Evolutionary conservation across 1,140 invertebrate genomes (phyloP), one percentile per base, ranked within the genome.

Genomic region (Bombus breviceps): DNA sequence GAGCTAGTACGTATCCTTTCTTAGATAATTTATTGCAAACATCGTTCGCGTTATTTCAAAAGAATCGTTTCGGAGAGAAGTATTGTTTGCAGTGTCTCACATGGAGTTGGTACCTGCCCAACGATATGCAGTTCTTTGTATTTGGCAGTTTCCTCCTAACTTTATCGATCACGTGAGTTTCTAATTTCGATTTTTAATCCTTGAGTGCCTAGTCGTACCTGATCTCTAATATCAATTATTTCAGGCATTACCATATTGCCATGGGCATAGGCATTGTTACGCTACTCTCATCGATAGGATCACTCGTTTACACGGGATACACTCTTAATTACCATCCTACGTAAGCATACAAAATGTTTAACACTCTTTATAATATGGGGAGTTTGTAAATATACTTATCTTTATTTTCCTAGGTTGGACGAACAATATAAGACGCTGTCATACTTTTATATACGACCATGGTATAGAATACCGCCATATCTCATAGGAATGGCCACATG

Each of bases 81-180:
- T n/a, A 32, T 71, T 79, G 80, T 37, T 89, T 86, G 32, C 88
- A 97, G 97, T 98, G 98, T 90, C 95, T 98, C 94, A 96, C 96
- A 10, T 98, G 97, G 97, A 97, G 97, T 39, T 98, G 98, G 98
- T 98, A 98, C 90, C 90, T 98, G 68, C 96, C 97, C 28, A 97
- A 97, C 82, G 98, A 98, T 92, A 98, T 97, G 96, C 97, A 98
- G 94, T 97, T 97, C 91, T 98, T 97, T 90, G 91, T 97, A 12
- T 92, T 98, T 79, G 94, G 41, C 62, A 93, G 93, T 1, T 88
- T 95, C 28, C 75, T 97, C 0, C 87, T 97, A 25, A 94, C 96
- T n/a, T 83, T 96, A 12, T 96, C 96, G 47, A 94, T 94, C 39
- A 94, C 94, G 96, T 97, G 93, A 95, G 94, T 93, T 81, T 81